Base-by-base conservation (phyloP, 2,888 invertebrate species). In the Empis stercorea region DNA sequence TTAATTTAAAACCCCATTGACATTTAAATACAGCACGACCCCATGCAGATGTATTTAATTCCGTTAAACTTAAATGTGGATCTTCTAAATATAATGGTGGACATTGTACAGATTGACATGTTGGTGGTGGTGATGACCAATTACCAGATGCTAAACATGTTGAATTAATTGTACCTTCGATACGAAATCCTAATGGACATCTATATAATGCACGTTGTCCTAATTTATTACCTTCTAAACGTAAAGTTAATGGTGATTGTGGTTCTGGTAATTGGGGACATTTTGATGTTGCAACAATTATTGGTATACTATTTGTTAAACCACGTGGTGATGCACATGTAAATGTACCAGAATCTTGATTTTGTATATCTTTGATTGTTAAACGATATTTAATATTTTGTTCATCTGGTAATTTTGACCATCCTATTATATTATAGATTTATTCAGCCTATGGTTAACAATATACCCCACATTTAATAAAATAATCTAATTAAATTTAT, bases 271-370 rank as follows among this genome's bases (percentile, higher is more conserved):
- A 72, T 51, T 77, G 73, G 46, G 80, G 78, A 60, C 83, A 83
- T 53, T 76, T 74, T 51, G 81, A 75, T 58, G 76, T 87, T 73
- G 83, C 80, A 66, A 91, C 86, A 55, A 66, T 61, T 55, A 70
- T 67, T 49, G 64, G 59, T 58, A 70, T 64, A 56, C 68, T 68
- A 57, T 70, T 70, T 45, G 86, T 86, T 55, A 84, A 78, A 34
- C 87, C 87, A 47, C 79, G 74, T 6, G 87, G 86, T 0, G 88
- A 81, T 6, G 87, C 81, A 66, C 89, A 91, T 1, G 88, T 88
- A 66, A 84, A 89, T 51, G 81, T 80, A 46, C 87, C 89, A 32
- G 85, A 83, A 70, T 89, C 87, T 47, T 84, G 81, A n/a, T 78
- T 75, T 57, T 87, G 84, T 58, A 86, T 83, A 65, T 87, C 86